Base-by-base conservation (phyloP, 2,113 vertebrate genomes). In the Xiphophorus maculatus region DNA sequence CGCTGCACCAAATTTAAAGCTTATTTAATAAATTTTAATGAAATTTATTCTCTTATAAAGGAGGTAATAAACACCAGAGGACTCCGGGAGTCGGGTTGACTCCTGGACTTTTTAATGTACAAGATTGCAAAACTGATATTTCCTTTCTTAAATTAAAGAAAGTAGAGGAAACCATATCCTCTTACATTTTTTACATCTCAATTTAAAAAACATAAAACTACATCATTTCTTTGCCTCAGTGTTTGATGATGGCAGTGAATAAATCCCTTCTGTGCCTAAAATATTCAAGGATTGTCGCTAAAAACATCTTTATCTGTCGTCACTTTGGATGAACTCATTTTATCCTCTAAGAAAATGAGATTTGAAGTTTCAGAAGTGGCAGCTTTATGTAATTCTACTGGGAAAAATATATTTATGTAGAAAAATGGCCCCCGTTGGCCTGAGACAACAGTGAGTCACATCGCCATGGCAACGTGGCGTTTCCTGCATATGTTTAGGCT, bases 21-120 rank as follows among this genome's bases (percentile, higher is more conserved):
- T 19, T 37, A 71, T 71, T 27, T 60, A 71, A 25, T 71, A 35
- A 17, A 5, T 51, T 51, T 42, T 69, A 30, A 58, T 71, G n/a
- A 27, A n/a, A 60, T 35, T 17, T 27, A 28, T 32, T 27, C 13
- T 51, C 2, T 51, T 48, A 3, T 51, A 22, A 22, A 51, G 7
- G 42, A 27, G 44, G 15, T 51, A 30, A 44, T 67, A 29, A 67
- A 44, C 37, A 67, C 66, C 37, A 44, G 5, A 25, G 67, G 22
- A 30, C 29, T 69, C 66, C 2, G 17, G 19, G 19, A 25, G 51
- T 54, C 19, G 1, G 3, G 1, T 25, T 54, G 42, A 44, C 42
- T 44, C 13, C 11, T 40, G 42, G 8, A 37, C 35, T 37, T 48
- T 48, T 48, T 19, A 48, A 19, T 48, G 44, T 48, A 6, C 2